Percentiles rank a stretch among this genome's conserved stretches.
phyloP scores from a whole-genome alignment of 2,888 invertebrate species.

The Aspidiotus rigidus region DNA sequence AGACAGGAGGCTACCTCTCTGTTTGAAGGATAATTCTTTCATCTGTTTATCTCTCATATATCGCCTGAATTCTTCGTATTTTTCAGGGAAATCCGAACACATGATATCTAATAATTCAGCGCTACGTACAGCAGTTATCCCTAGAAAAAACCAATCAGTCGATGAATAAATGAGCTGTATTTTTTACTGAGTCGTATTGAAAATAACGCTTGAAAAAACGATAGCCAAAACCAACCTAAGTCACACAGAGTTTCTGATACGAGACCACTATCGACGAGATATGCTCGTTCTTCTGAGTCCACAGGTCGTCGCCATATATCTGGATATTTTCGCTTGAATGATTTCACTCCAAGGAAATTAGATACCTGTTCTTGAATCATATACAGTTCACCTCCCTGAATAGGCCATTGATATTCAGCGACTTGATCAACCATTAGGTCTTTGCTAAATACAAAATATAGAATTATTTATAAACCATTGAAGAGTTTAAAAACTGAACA shows the following conservation, averaged over 20 bases:
- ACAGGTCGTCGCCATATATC: conserved; percentile 72
- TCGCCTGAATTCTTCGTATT: conserved; percentile 82
- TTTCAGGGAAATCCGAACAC: conserved; percentile 88
- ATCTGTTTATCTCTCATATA: conserved; percentile 61
- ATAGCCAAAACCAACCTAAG: conserved; percentile 54
- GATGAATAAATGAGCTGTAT: too few relatives aligned
- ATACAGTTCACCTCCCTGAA: conserved; percentile 59
- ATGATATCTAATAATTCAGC: conserved; percentile 92
- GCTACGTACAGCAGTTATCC: conserved; percentile 81
- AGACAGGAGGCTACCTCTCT: conserved; percentile 48
- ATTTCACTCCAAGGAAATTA: conserved; percentile 86
- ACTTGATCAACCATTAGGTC: conserved; percentile 69
- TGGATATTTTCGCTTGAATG: conserved; percentile 93
- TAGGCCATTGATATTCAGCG: conserved; percentile 90
- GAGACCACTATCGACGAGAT: conserved; percentile 68
- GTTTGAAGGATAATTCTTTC: conserved; percentile 58
- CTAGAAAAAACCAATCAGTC: conserved; percentile 42
- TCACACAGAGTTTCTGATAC: conserved; percentile 89
- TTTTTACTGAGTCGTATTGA: neutral
- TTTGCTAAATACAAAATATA: conserved; percentile 6
- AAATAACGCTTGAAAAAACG: conserved; percentile 13
- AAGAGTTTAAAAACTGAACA: too few relatives aligned
- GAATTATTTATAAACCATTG: too few relatives aligned
- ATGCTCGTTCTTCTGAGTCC: conserved; percentile 84
- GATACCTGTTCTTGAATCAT: conserved; percentile 96